A percentile compares a stretch with the other conserved stretches of the same genome.
Evolutionary conservation across 2,888 invertebrate genomes (phyloP).

Genomic region (Meteorus cinctellus): DNA sequence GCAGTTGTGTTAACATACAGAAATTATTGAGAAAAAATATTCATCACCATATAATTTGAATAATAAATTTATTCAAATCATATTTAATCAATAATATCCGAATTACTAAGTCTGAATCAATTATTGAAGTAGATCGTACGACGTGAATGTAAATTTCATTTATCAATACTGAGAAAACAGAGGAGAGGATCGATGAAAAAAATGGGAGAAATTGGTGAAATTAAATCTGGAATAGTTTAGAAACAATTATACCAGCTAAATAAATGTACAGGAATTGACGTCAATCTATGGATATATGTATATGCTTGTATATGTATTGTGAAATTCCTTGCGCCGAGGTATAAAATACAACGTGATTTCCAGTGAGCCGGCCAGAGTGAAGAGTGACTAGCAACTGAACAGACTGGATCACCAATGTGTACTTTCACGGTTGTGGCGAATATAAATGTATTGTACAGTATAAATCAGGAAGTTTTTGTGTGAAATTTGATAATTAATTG

Average conservation of each 20-base stretch:
- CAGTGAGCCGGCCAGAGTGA: neutral
- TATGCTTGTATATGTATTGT: neutral
- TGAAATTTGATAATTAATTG: neutral
- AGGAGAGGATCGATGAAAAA: neutral
- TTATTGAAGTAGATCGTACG: neutral
- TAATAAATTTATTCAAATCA: slow-evolving; percentile 13
- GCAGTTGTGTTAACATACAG: neutral
- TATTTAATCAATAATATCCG: neutral
- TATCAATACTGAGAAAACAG: neutral
- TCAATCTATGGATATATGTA: neutral
- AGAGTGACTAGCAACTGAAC: neutral
- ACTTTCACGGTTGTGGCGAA: neutral
- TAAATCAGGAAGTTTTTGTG: neutral
- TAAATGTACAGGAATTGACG: neutral
- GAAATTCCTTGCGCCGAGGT: neutral
- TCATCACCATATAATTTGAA: slow-evolving; percentile 32
- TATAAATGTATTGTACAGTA: neutral
- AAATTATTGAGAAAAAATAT: slow-evolving; percentile 32
- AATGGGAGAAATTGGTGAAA: neutral
- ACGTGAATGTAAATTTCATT: neutral
- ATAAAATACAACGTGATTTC: neutral
- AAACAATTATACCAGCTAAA: neutral
- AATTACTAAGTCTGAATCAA: neutral
- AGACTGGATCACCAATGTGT: neutral
- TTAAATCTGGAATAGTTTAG: neutral